These are phyloP conservation scores for Manis crassicaudata DNA, from an alignment of 2,797 vertebrate genomes.

Conservation along the genomic window DNA sequence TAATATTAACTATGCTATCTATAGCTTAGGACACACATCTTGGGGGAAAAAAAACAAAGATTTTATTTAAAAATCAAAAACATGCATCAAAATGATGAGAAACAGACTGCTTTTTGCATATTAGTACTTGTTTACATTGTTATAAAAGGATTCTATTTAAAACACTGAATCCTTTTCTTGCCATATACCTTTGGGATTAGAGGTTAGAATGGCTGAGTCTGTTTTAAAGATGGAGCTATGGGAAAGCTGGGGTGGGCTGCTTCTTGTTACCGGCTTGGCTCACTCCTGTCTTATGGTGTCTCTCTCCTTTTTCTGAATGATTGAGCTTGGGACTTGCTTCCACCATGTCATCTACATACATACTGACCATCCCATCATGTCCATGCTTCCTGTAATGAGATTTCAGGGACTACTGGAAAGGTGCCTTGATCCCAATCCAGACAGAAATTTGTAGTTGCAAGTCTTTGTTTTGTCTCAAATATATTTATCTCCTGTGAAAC, in stretches of 20 bases:
- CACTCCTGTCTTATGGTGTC: background rate
- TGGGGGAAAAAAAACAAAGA: background rate
- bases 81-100: background rate
- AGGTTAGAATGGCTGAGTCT: background rate
- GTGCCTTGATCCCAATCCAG: background rate
- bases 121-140: background rate
- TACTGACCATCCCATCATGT: background rate
- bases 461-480: background rate
- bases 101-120: background rate
- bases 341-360: background rate
- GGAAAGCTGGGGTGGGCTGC: background rate
- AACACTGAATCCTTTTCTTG: background rate
- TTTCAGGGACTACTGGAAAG: background rate
- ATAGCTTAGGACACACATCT: background rate
- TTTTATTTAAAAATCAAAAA: background rate
- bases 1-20: background rate
- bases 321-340: background rate
- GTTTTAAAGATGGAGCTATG: background rate
- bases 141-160: background rate
- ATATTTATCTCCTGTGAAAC: background rate
- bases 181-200: background rate
- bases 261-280: background rate
- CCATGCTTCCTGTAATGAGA: background rate
- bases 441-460: background rate
- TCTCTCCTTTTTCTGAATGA: background rate